Percentiles rank a stretch among this genome's conserved stretches.
Evolutionary conservation across 2,797 vertebrate genomes (phyloP).

Genomic region (Alfaro cultratus): DNA sequence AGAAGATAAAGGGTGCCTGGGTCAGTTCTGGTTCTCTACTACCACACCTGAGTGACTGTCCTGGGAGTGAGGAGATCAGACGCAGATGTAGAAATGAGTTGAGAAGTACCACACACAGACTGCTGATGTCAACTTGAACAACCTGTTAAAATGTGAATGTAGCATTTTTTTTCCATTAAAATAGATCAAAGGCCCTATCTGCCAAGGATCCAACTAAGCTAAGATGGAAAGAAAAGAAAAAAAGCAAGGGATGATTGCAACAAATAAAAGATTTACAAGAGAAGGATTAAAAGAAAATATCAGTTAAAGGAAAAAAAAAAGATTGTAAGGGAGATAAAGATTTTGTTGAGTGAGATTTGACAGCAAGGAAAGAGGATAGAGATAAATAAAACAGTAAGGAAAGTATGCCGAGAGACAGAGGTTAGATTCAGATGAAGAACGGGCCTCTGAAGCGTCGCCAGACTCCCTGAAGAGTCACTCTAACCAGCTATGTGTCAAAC

Average conservation of each 20-base stretch:
- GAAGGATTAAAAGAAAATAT: constrained; percentile 50
- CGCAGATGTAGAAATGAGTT: constrained; percentile 53
- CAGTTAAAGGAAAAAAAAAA: constrained; percentile 57
- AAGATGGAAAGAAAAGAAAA: constrained; percentile 53
- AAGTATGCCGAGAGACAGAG: constrained; percentile 54
- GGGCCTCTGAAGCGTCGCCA: constrained; percentile 63
- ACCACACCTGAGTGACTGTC: constrained; percentile 44
- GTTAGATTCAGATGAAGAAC: constrained; percentile 56
- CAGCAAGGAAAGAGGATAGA: constrained; percentile 49
- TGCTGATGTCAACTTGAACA: constrained; percentile 82
- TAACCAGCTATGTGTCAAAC: constrained; percentile 78
- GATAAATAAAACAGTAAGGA: constrained; percentile 52
- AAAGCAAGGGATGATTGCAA: constrained; percentile 56
- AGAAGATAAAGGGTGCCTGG: constrained; percentile 33
- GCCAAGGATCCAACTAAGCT: constrained; percentile 74
- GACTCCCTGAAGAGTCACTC: constrained; percentile 68
- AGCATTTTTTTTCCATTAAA: constrained; percentile 75
- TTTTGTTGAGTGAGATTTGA: constrained; percentile 63
- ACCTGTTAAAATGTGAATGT: constrained; percentile 92
- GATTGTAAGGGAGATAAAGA: constrained; percentile 59
- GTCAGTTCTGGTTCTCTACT: constrained; percentile 54
- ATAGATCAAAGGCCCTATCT: constrained; percentile 73
- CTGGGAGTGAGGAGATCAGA: constrained; percentile 40
- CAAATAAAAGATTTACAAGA: constrained; percentile 48
- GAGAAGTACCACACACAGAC: constrained; percentile 71